phyloP scores from a whole-genome alignment of 2,888 invertebrate species.

The Standfussiana lucernea region DNA sequence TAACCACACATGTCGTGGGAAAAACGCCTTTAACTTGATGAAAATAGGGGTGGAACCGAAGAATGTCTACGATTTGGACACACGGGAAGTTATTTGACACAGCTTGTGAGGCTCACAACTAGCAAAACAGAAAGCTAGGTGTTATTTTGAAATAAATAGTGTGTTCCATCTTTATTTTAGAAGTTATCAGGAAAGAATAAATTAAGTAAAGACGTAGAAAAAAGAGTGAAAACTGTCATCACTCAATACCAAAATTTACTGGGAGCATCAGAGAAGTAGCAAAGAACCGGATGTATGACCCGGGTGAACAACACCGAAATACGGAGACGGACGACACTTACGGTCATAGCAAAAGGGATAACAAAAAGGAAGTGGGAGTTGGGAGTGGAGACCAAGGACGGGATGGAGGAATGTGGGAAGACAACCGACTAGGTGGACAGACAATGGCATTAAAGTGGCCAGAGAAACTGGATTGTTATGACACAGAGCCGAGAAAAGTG shows the following conservation, averaged over 20 bases:
- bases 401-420: neutral
- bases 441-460: neutral
- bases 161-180: neutral
- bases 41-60: conserved; percentile 78
- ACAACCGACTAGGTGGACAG: neutral
- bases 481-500: neutral
- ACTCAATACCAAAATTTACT: neutral
- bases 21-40: conserved; percentile 77
- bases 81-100: conserved; percentile 66
- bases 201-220: neutral
- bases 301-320: neutral
- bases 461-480: neutral
- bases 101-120: conserved; percentile 44
- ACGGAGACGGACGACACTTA: neutral
- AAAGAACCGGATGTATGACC: neutral
- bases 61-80: conserved; percentile 75
- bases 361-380: neutral
- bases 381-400: neutral
- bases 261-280: neutral
- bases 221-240: neutral
- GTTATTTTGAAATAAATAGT: neutral
- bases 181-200: neutral
- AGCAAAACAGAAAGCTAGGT: neutral
- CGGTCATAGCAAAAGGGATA: neutral
- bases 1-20: conserved; percentile 86